Percentiles rank a stretch among this genome's conserved stretches.
Evolutionary conservation across 2,113 vertebrate genomes (phyloP).

Genomic region (Columba janthina): DNA sequence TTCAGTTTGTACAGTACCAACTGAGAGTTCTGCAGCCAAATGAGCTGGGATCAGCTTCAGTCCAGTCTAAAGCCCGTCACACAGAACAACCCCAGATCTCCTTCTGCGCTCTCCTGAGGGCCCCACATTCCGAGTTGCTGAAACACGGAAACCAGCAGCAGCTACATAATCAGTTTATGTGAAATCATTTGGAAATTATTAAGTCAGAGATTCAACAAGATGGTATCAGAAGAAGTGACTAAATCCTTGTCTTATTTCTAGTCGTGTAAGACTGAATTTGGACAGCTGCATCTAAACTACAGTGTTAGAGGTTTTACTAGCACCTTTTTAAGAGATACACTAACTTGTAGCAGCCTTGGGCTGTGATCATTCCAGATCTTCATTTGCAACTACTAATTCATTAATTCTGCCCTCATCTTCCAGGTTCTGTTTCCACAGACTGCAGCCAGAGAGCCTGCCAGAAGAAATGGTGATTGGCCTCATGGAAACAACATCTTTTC

Average conservation of each 20-base stretch:
- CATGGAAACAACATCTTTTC: not conserved
- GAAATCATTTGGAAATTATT: slow-evolving; percentile 8
- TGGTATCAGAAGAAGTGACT: not conserved
- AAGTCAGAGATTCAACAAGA: not conserved
- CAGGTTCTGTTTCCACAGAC: not conserved
- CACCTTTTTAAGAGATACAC: not conserved
- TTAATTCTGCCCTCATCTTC: not conserved
- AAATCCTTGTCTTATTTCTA: not conserved
- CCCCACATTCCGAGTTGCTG: not conserved
- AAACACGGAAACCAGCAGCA: slow-evolving; percentile 20
- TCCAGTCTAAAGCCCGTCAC: not conserved
- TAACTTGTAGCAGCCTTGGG: not conserved
- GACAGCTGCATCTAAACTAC: not conserved
- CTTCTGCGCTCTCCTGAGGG: not conserved
- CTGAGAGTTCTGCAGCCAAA: not conserved
- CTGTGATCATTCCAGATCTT: not conserved
- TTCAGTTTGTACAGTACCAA: not conserved
- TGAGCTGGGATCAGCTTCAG: not conserved
- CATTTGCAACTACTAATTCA: not conserved
- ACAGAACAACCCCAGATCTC: not conserved
- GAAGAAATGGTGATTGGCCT: not conserved
- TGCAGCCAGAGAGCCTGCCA: not conserved
- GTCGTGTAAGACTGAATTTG: not conserved
- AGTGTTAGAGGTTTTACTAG: not conserved
- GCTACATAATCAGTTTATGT: slow-evolving; percentile 1